These are phyloP conservation scores for Nannoperca obscura DNA, from an alignment of 2,797 vertebrate species.

Conservation along the genomic window DNA sequence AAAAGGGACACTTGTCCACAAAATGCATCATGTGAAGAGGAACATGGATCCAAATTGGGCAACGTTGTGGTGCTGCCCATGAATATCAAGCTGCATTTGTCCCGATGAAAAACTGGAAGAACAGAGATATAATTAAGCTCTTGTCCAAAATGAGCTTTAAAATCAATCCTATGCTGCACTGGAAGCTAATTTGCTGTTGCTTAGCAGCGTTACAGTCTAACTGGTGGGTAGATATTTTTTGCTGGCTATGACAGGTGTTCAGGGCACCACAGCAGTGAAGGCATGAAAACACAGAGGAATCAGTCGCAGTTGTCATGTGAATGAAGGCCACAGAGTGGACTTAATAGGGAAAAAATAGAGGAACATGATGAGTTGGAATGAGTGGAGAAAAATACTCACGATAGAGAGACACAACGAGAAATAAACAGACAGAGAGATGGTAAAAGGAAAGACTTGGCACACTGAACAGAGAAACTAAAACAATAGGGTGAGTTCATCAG, in stretches of 20 bases:
- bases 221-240: slow-evolving; percentile 18
- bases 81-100: not conserved
- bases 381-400: slow-evolving; percentile 14
- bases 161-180: slow-evolving; percentile 2
- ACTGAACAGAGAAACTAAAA: slow-evolving; percentile 11
- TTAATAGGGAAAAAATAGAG: not conserved
- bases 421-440: not conserved
- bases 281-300: slow-evolving; percentile 22
- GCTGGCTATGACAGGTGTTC: slow-evolving; percentile 44
- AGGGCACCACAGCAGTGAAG: slow-evolving; percentile 18
- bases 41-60: not conserved
- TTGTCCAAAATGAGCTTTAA: slow-evolving; percentile 18
- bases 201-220: slow-evolving; percentile 28
- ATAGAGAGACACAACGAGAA: slow-evolving; percentile 7
- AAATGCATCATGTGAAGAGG: not conserved
- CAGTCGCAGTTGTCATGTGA: slow-evolving; percentile 31
- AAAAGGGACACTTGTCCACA: not conserved
- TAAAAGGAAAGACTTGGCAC: slow-evolving; percentile 1
- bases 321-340: slow-evolving; percentile 20
- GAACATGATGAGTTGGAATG: not conserved
- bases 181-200: slow-evolving; percentile 47
- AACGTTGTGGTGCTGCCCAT: not conserved
- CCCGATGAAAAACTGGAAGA: not conserved
- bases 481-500: slow-evolving; percentile 17
- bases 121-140: slow-evolving; percentile 15